Conservation (phyloP, 2,113 vertebrate genomes). For the Cyanoliseus patagonus region DNA sequence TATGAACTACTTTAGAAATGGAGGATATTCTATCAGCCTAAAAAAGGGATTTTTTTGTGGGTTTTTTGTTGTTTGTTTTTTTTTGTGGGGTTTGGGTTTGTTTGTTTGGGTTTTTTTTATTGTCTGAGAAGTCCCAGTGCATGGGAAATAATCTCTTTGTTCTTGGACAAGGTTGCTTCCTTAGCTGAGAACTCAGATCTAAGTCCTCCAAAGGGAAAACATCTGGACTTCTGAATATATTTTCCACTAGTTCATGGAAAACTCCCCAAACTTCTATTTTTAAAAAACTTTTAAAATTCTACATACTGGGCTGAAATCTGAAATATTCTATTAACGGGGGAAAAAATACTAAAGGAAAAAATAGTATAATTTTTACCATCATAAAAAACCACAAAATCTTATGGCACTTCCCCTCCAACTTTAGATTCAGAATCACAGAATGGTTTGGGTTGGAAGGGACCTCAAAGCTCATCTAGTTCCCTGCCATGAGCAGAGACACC, state of each 20-base stretch:
- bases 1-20: neutral
- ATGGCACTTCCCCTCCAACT: neutral
- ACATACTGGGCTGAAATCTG: neutral
- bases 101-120: neutral
- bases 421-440: neutral
- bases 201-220: neutral
- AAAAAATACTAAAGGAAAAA: neutral
- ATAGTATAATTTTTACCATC: neutral
- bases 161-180: neutral
- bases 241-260: neutral
- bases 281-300: neutral
- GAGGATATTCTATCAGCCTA: neutral
- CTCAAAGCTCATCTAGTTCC: neutral
- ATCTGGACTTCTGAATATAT: neutral
- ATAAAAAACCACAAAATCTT: neutral
- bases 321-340: neutral
- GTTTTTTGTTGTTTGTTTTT: neutral
- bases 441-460: neutral
- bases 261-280: neutral
- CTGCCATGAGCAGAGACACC: neutral
- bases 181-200: neutral
- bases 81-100: neutral
- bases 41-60: neutral
- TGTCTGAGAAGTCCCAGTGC: neutral
- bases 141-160: neutral